Percentiles rank a stretch among this genome's conserved stretches.
Conservation (phyloP, 2,113 vertebrate species). For the Zeus faber region DNA sequence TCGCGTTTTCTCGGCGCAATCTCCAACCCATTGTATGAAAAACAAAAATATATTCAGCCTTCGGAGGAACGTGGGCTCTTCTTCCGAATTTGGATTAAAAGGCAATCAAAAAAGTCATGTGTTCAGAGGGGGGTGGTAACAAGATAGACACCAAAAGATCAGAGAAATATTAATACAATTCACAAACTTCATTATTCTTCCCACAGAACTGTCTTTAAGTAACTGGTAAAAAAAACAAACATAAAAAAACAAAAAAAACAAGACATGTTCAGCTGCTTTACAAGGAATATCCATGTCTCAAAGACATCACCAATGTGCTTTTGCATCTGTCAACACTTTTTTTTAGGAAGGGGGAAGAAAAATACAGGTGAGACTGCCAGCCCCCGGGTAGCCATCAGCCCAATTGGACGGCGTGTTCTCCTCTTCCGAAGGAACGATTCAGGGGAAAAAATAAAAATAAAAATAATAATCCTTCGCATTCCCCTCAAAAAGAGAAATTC, state of each 20-base stretch:
- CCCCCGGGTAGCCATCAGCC: slow-evolving; percentile 40
- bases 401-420: slow-evolving; percentile 32
- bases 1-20: slow-evolving; percentile 60
- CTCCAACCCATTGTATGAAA: slow-evolving; percentile 44
- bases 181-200: slow-evolving; percentile 75
- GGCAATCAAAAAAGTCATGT: slow-evolving; percentile 62
- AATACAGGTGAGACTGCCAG: slow-evolving; percentile 41
- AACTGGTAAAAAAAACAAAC: slow-evolving; percentile 64
- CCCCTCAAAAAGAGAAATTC: slow-evolving; percentile 45
- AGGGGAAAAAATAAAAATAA: slow-evolving; percentile 39
- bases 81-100: slow-evolving; percentile 57
- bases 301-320: slow-evolving; percentile 65
- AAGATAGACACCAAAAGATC: slow-evolving; percentile 75
- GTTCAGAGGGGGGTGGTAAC: slow-evolving; percentile 73
- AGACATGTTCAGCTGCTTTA: slow-evolving; percentile 75
- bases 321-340: slow-evolving; percentile 48
- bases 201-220: slow-evolving; percentile 73
- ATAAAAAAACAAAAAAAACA: slow-evolving; percentile 51
- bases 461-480: too few species aligned
- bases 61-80: slow-evolving; percentile 62
- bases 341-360: slow-evolving; percentile 38
- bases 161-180: slow-evolving; percentile 83
- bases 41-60: slow-evolving; percentile 53
- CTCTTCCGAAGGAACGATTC: slow-evolving; percentile 28
- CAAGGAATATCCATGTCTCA: slow-evolving; percentile 68